Evolutionary conservation across 2,113 vertebrate genomes (phyloP).

Genomic region (Okapia johnstoni): DNA sequence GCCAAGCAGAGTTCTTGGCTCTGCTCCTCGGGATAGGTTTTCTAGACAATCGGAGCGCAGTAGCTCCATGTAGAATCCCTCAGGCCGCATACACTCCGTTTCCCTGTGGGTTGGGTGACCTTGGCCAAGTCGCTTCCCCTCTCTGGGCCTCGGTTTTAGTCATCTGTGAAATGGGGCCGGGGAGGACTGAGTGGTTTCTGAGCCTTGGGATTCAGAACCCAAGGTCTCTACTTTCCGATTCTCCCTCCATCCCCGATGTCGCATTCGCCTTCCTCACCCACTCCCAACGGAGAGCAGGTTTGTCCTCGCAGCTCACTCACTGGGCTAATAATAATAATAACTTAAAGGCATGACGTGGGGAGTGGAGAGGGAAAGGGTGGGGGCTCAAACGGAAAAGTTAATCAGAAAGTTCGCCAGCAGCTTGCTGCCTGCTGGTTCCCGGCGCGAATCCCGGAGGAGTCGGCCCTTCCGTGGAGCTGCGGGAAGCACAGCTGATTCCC

Average conservation of each 20-base stretch:
- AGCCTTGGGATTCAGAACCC: neutral
- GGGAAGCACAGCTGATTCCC: constrained; percentile 64
- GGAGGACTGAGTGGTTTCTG: neutral
- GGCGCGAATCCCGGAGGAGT: constrained; percentile 55
- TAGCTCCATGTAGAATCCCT: neutral
- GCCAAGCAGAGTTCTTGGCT: neutral
- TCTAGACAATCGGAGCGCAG: neutral
- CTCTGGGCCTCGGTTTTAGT: neutral
- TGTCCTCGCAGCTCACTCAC: neutral
- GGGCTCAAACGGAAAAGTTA: constrained; percentile 58
- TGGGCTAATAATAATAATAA: neutral
- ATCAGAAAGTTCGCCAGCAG: constrained; percentile 67
- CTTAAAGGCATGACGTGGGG: neutral
- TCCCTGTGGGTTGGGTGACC: constrained; percentile 15
- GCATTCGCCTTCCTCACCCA: neutral
- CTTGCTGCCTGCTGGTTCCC: constrained; percentile 54
- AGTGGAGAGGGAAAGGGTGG: neutral
- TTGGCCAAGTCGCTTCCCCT: constrained; percentile 41
- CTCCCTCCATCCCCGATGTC: fast-evolving
- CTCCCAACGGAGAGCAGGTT: neutral
- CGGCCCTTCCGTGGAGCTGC: constrained; percentile 39
- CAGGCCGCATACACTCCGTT: neutral
- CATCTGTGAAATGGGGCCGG: neutral
- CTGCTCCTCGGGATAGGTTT: neutral
- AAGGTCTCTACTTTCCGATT: neutral